Evolutionary conservation across 2,888 invertebrate genomes (phyloP), one percentile per base, ranked within the genome.

Genomic region (Aspidiotus rigidus): DNA sequence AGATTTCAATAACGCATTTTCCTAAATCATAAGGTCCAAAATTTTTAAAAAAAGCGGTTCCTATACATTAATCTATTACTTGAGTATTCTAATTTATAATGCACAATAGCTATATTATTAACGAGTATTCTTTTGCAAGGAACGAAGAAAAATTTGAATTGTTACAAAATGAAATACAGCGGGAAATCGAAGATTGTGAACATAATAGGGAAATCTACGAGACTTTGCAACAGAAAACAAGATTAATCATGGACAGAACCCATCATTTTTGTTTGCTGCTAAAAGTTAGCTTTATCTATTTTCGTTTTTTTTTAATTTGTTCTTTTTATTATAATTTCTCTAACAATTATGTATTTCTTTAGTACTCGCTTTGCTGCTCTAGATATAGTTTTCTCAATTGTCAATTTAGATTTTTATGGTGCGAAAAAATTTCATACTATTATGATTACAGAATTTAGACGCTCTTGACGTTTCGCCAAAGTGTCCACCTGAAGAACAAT

Each of bases 141-240:
- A 88, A 87, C 72, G 85, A 87, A 74, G 88, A 87, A 73, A 84
- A 87, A 75, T 83, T 88, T 71, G 85, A 84, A 69, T 80, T 82
- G 44, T 39, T 74, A 11, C 75, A 86, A 74, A 86, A 86, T 72
- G 84, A 86, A 75, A 83, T 88, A 71, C 84, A 84, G 64, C 80
- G 82, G 41, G 72, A 75, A 70, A 73, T 66, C 7, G 64, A 71
- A 17, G 57, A 60, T 16, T 64, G 66, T 3, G 54, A 63, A n/a
- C 67, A 67, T 55, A 53, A 64, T n/a, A 56, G 71, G 62, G 69
- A 69, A 61, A 70, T 71, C 10, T 61, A 59, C 13, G 59, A 64
- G 3, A 53, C 67, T 55, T 56, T 70, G 60, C 64, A 70, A 7
- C 61, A 28, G 44, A 69, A 69, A 49, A 70, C 69, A 7, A 61